Evolutionary conservation across 2,113 vertebrate species (phyloP).

Genomic region (Uria aalge): DNA sequence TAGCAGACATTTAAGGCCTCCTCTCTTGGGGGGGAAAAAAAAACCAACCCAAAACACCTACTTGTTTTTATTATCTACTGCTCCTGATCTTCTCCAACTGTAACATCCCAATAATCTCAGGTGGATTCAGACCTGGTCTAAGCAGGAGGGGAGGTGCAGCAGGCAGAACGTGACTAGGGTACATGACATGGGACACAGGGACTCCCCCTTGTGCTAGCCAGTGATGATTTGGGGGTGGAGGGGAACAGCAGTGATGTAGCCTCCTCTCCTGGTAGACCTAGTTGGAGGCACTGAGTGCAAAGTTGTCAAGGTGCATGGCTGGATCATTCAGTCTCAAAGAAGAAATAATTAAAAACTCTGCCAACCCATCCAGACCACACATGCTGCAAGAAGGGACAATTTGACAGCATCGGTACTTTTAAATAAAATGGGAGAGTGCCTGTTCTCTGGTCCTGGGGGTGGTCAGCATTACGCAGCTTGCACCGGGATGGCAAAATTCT

Average conservation of each 20-base stretch:
- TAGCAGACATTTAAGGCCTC: not conserved
- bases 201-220: not conserved
- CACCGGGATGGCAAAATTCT: not conserved
- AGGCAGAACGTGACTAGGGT: not conserved
- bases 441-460: not conserved
- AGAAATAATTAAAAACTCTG: not conserved
- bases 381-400: not conserved
- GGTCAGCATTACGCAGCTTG: not conserved
- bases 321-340: not conserved
- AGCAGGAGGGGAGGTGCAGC: not conserved
- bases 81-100: not conserved
- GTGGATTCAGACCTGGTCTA: not conserved
- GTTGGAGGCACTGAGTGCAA: not conserved
- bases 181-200: rapidly evolving
- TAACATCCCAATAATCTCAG: not conserved
- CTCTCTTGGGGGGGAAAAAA: not conserved
- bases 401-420: not conserved
- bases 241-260: not conserved
- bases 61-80: not conserved
- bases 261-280: not conserved
- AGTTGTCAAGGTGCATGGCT: not conserved
- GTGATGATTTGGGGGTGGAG: not conserved
- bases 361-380: not conserved
- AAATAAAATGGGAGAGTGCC: not conserved
- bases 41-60: not conserved